Conservation (phyloP, 2,797 vertebrate genomes). For the Kryptopterus vitreolus region DNA sequence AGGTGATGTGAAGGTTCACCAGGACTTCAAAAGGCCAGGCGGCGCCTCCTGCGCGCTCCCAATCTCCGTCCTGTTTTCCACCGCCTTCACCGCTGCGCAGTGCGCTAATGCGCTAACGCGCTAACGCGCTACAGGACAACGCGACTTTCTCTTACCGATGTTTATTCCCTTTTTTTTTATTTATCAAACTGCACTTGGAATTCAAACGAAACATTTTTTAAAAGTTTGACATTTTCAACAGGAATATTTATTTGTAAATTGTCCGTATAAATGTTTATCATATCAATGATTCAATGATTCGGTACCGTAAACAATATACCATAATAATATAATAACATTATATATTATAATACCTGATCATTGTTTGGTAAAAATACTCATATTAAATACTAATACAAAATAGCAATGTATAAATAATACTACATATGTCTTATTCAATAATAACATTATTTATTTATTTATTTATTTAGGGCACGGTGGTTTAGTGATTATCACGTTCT, state of each 20-base stretch:
- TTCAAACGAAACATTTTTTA: neutral
- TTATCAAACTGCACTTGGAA: too few relatives aligned
- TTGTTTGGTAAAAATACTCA: too few relatives aligned
- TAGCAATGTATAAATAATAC: too few relatives aligned
- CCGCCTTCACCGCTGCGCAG: neutral
- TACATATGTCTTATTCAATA: too few relatives aligned
- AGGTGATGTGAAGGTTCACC: slow-evolving; percentile 34
- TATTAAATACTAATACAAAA: too few relatives aligned
- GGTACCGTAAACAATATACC: too few relatives aligned
- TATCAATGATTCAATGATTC: too few relatives aligned
- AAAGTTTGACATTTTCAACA: neutral
- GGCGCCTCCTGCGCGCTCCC: neutral
- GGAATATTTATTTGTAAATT: neutral
- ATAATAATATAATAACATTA: too few relatives aligned
- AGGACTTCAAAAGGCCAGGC: slow-evolving; percentile 29
- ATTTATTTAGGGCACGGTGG: too few relatives aligned
- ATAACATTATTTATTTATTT: too few relatives aligned
- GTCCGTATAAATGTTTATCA: neutral
- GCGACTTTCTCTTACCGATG: neutral
- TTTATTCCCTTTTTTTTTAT: neutral
- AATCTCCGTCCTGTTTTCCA: neutral
- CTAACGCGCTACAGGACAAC: neutral
- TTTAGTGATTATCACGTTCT: too few relatives aligned
- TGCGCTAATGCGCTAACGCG: neutral
- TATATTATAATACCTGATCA: too few relatives aligned